Evolutionary conservation across 2,797 vertebrate genomes (phyloP), one percentile per base, ranked within the genome.

Genomic region (Pangasius larnaudii): DNA sequence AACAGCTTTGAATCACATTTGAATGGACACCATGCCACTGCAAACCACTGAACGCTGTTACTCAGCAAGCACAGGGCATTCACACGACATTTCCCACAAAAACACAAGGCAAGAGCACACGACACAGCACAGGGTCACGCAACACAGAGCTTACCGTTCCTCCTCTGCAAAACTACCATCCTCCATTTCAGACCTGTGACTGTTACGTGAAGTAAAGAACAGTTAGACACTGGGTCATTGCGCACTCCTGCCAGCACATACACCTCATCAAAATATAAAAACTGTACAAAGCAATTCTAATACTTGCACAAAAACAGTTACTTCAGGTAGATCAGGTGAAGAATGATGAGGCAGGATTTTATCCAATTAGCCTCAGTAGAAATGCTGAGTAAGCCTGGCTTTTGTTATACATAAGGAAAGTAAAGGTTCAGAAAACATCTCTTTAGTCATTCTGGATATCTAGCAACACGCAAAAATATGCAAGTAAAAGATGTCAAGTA

Each of bases 121-220:
- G 89, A 94, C 94, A 95, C 89, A 91, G 11, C 30, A 36, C 85
- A 91, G 86, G 83, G 88, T 91, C 80, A 92, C 89, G 92, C 88
- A 93, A 90, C 92, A 89, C 85, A 36, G 36, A 94, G 84, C 98
- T 99, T 99, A 99, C 98, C 98, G 96, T 95, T 97, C 97, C 69
- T 98, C 98, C 92, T 98, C 96, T 90, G 97, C 95, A 96, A 96
- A 96, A 97, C 95, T 97, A 98, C 95, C 97, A 91, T 99, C 98
- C 95, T 99, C 98, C 93, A 96, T 95, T 91, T 99, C 98, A 89
- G 97, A 97, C 92, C 95, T 95, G 95, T 99, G 98, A 94, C 98
- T 99, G 97, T 95, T 92, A 93, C 92, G 94, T 87, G 92, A 90
- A 95, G 93, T 93, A 87, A 81, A 95, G 85, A 92, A 93, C n/a